Evolutionary conservation across 1,140 invertebrate genomes (phyloP), one percentile per base, ranked within the genome.

Genomic region (Drosophila busckii): DNA sequence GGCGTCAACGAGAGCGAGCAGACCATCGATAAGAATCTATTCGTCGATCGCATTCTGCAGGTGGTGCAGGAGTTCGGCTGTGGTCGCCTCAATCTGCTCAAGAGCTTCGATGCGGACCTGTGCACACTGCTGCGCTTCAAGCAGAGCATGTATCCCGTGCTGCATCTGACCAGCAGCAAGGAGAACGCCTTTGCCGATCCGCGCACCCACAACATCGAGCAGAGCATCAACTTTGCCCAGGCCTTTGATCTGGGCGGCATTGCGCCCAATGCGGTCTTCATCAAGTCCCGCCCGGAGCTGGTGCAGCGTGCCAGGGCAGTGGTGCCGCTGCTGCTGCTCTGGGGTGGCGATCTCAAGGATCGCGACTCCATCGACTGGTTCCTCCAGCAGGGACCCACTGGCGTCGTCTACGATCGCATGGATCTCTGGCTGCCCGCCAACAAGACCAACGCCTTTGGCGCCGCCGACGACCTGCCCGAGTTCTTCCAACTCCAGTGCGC

Each of bases 341-440:
- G 97, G 97, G 97, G 97, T 1, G 95, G 97, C 66, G 95, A 97
- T 73, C 95, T 96, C 65, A 97, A 97, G 68, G 93, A 96, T 87
- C 92, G 92, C 29, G 90, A 91, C 4, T 93, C 94, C 0, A 96
- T 98, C 26, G 92, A 93, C 58, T 91, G 92, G 78, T 90, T 98
- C 1, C 96, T 96, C 80, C 89, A 93, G 56, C 89, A 95, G 31
- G 96, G 95, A 1, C 89, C 97, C 10, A 93, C 97, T 71, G 97
- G 94, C 17, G 93, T 98, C 13, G 97, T 98, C 75, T 98, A 97
- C 85, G 97, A 98, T 85, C 95, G 95, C 84, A 91, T 96, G 45
- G 93, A 95, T 70, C 89, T 93, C 32, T 92, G 91, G 68, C 38
- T 86, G 34, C 55, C 63, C 0, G 17, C 65, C 0, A 64, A 70